phyloP scores from a whole-genome alignment of 2,113 vertebrate genomes.

The Gracilinanus agilis region DNA sequence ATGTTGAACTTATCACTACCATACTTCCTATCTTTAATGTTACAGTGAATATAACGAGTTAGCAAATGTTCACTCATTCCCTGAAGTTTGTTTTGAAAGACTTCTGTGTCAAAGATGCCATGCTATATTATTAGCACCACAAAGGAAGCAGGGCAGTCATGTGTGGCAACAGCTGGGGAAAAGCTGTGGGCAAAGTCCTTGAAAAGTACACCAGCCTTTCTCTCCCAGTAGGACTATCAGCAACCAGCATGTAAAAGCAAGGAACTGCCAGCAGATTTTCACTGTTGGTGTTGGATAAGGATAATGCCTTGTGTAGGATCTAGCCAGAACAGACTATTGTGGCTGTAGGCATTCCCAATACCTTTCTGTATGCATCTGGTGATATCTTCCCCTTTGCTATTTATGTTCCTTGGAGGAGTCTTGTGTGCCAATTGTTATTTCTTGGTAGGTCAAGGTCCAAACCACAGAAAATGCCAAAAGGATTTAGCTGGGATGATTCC shows the following conservation, averaged over 20 bases:
- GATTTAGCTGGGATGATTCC: too few relatives aligned
- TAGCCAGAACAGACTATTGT: neutral
- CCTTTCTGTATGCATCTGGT: too few relatives aligned
- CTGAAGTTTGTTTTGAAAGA: neutral
- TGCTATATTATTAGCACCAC: neutral
- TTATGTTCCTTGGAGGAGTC: too few relatives aligned
- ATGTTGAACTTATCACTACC: neutral
- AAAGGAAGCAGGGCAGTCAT: neutral
- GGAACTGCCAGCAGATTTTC: neutral
- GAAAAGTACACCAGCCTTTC: neutral
- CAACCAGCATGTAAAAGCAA: neutral
- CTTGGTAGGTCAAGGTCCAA: too few relatives aligned
- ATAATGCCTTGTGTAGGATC: neutral
- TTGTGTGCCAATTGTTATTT: too few relatives aligned
- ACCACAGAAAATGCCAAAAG: too few relatives aligned
- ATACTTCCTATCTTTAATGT: neutral
- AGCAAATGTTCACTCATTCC: neutral
- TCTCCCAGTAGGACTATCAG: neutral
- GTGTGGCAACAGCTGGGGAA: neutral
- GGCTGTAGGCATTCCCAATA: too few relatives aligned
- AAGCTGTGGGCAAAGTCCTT: neutral
- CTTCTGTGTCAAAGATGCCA: neutral
- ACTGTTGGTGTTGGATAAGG: neutral
- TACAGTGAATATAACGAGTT: neutral
- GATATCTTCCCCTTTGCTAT: too few relatives aligned